Evolutionary conservation across 2,888 invertebrate species (phyloP).

Genomic region (Euphydryas editha): DNA sequence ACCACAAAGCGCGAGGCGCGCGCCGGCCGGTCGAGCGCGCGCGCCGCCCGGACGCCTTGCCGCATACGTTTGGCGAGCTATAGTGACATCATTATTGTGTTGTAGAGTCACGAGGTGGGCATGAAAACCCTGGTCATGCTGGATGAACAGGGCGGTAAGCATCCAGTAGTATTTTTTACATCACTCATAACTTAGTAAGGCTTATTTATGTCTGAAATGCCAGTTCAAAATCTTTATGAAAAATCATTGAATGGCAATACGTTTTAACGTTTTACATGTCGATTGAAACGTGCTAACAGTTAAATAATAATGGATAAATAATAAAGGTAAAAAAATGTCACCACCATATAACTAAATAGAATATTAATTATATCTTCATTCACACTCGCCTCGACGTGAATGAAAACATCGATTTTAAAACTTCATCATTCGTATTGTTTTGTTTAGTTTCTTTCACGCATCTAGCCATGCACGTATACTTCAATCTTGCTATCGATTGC

Average conservation of each 20-base stretch:
- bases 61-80: constrained; percentile 80
- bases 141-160: constrained; percentile 99
- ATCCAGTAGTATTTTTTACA: constrained; percentile 84
- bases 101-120: constrained; percentile 99
- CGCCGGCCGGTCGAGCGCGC: constrained; percentile 36
- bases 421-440: constrained; percentile 58
- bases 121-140: constrained; percentile 99
- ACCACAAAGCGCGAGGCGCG: constrained; percentile 53
- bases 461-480: constrained; percentile 82
- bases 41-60: constrained; percentile 26
- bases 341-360: constrained; percentile 69
- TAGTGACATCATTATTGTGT: constrained; percentile 86
- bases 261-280: constrained; percentile 59
- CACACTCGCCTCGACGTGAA: constrained; percentile 50
- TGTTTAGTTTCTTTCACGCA: constrained; percentile 79
- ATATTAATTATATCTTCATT: constrained; percentile 62
- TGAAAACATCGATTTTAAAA: constrained; percentile 57
- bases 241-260: constrained; percentile 73
- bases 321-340: constrained; percentile 70
- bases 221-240: constrained; percentile 74
- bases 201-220: constrained; percentile 80
- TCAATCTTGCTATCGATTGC: constrained; percentile 80
- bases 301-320: constrained; percentile 73
- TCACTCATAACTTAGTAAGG: constrained; percentile 79
- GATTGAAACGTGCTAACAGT: constrained; percentile 75